Conservation (phyloP, 2,888 invertebrate genomes). For the Pinctada fucata region DNA sequence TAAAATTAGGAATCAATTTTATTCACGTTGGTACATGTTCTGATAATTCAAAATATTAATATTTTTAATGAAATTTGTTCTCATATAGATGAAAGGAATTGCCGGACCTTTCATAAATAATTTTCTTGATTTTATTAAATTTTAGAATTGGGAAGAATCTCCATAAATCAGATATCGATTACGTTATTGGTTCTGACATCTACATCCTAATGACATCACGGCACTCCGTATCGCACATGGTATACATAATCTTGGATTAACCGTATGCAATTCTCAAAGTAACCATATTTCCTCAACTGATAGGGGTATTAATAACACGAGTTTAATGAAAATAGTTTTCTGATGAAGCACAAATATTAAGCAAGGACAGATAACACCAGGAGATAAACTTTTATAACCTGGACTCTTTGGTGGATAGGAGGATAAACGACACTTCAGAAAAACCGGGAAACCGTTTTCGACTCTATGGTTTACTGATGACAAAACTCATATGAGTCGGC, state of each 20-base stretch:
- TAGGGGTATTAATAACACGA: not conserved
- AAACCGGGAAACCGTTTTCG: not conserved
- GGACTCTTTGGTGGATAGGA: not conserved
- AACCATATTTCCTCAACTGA: not conserved
- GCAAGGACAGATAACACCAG: not conserved
- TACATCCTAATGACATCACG: not conserved
- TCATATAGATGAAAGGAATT: too few species aligned
- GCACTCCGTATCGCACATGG: not conserved
- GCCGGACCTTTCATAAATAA: too few species aligned
- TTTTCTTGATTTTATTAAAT: too few species aligned
- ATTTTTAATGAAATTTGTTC: too few species aligned
- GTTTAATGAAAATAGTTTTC: slow-evolving; percentile 15
- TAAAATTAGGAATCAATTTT: too few species aligned
- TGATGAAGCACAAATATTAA: slow-evolving; percentile 19
- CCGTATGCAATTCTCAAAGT: not conserved
- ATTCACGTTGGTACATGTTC: too few species aligned
- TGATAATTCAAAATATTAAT: too few species aligned
- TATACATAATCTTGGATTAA: not conserved
- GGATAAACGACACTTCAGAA: not conserved
- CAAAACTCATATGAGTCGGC: slow-evolving; percentile 8
- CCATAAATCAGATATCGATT: slow-evolving; percentile 2
- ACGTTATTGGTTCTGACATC: not conserved
- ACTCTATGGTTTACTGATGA: not conserved
- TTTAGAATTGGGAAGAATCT: too few species aligned
- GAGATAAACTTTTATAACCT: slow-evolving; percentile 2